A percentile compares a stretch with the other conserved stretches of the same genome.
These are phyloP conservation scores for Cyanoramphus novaezelandiae DNA, from an alignment of 2,113 vertebrate species.

Conservation along the genomic window DNA sequence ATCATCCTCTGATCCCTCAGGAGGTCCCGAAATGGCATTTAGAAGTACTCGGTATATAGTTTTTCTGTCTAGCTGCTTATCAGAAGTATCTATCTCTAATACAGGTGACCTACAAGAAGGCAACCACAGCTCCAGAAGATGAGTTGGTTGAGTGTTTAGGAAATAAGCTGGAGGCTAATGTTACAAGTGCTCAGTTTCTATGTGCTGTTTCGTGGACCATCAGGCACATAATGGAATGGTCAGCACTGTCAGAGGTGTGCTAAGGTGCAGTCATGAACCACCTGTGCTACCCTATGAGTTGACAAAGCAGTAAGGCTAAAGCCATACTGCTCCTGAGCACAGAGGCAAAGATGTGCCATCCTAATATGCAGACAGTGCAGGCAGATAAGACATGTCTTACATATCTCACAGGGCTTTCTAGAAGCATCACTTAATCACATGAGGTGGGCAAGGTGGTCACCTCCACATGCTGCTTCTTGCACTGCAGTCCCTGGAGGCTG, in stretches of 20 bases:
- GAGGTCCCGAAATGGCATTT: background rate
- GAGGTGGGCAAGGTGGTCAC: background rate
- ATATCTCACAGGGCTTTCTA: background rate
- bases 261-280: background rate
- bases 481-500: background rate
- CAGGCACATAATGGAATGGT: background rate
- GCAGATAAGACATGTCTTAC: background rate
- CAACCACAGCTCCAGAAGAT: background rate
- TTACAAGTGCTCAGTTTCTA: background rate
- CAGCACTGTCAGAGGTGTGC: background rate
- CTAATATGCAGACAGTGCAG: background rate
- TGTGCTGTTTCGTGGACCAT: background rate
- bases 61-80: background rate
- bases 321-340: background rate
- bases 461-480: background rate
- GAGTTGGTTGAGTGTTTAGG: background rate
- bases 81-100: background rate
- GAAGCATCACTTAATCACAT: background rate
- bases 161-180: background rate
- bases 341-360: background rate
- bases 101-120: background rate
- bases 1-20: background rate
- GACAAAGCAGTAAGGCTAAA: accelerated
- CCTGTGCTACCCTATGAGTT: background rate
- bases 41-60: background rate